phyloP scores from a whole-genome alignment of 2,888 invertebrate species.

The Gari tellinella region DNA sequence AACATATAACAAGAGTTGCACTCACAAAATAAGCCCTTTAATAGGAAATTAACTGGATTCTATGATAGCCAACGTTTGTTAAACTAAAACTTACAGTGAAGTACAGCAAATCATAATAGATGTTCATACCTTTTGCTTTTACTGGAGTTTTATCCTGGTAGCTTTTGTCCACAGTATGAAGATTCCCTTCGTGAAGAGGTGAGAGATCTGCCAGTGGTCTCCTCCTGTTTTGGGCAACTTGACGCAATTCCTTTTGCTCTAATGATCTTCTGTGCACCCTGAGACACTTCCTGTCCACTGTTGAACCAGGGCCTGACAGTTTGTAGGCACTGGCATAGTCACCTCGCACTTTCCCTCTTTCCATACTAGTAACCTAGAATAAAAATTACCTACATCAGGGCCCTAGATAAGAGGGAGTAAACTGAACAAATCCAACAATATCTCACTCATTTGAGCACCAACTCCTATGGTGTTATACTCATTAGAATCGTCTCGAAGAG shows the following conservation, averaged over 20 bases:
- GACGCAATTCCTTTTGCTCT: conserved; percentile 68
- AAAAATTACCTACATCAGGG: too few relatives aligned
- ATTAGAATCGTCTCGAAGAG: too few relatives aligned
- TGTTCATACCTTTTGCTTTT: conserved; percentile 46
- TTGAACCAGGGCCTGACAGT: conserved; percentile 38
- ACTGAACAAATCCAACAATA: too few relatives aligned
- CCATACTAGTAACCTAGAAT: neutral
- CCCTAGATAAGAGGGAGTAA: too few relatives aligned
- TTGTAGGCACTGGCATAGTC: conserved; percentile 59
- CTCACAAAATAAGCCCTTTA: too few relatives aligned
- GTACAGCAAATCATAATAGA: too few relatives aligned
- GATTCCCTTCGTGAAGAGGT: conserved; percentile 66
- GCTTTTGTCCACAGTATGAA: conserved; percentile 15
- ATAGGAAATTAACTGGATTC: too few relatives aligned
- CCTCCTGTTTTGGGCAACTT: conserved; percentile 63
- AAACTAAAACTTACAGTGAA: too few relatives aligned
- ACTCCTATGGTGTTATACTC: too few relatives aligned
- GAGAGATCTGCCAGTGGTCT: conserved; percentile 72
- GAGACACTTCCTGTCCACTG: conserved; percentile 39
- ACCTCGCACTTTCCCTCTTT: conserved; percentile 26
- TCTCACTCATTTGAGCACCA: too few relatives aligned
- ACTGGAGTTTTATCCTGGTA: conserved; percentile 63
- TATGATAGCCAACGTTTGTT: too few relatives aligned
- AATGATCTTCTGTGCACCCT: conserved; percentile 68
- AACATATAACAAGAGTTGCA: too few relatives aligned